Evolutionary conservation across 2,113 vertebrate genomes (phyloP).

Genomic region (Bothrops jararaca): DNA sequence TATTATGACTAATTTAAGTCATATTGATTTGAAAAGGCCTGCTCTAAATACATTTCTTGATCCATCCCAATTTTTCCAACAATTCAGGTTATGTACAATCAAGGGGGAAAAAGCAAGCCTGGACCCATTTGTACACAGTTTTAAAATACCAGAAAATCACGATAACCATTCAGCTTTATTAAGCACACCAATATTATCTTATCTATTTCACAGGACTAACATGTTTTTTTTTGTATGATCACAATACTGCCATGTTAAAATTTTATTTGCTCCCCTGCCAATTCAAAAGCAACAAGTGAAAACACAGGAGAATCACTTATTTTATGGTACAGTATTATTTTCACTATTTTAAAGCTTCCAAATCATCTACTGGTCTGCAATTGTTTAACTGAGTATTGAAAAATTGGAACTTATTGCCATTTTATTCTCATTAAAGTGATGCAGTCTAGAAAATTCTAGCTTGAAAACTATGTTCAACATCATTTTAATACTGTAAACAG

Average conservation of each 20-base stretch:
- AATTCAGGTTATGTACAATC: neutral
- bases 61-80: neutral
- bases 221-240: neutral
- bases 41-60: neutral
- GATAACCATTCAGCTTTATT: no score
- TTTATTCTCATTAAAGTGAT: no score
- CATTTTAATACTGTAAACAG: no score
- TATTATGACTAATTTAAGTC: neutral
- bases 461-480: no score
- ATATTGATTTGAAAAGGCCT: neutral
- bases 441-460: no score
- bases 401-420: no score
- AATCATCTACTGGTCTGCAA: neutral
- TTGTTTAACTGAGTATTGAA: neutral
- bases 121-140: neutral
- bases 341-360: neutral
- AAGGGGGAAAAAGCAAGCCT: neutral
- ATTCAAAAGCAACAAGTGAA: neutral
- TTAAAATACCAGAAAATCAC: neutral
- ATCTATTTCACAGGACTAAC: neutral
- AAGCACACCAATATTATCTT: neutral
- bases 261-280: neutral
- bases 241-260: neutral
- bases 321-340: neutral
- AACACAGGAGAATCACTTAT: neutral